phyloP scores from a whole-genome alignment of 2,113 vertebrate genomes.

The Ceyx cyanopectus region DNA sequence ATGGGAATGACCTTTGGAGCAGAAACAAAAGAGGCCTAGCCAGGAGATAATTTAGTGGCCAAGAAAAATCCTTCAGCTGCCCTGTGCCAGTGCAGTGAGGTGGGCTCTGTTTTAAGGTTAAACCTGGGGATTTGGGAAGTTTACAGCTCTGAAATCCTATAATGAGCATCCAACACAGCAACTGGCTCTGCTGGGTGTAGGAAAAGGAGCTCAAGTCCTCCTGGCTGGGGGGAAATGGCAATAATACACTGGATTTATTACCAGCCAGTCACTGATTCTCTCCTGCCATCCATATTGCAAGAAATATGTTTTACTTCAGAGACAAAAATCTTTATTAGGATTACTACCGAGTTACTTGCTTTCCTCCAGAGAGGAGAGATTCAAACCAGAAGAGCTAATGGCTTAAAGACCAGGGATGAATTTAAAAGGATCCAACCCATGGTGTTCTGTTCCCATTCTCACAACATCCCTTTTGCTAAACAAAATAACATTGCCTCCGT shows the following conservation, averaged over 20 bases:
- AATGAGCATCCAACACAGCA: background rate
- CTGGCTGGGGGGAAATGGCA: background rate
- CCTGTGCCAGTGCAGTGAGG: background rate
- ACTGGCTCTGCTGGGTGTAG: background rate
- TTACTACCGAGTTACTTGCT: background rate
- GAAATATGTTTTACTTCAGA: background rate
- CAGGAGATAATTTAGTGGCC: background rate
- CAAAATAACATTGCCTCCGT: background rate
- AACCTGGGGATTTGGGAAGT: background rate
- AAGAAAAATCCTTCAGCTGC: background rate
- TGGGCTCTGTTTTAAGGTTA: background rate
- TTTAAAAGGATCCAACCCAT: background rate
- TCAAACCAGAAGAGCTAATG: conserved; percentile 17
- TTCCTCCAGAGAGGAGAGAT: conserved; percentile 6
- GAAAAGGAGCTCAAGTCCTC: background rate
- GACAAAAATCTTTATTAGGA: background rate
- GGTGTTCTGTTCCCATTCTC: background rate
- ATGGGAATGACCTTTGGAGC: background rate
- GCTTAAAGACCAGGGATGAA: background rate
- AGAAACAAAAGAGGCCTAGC: background rate
- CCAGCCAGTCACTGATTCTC: background rate
- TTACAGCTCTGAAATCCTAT: background rate
- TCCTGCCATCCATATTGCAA: background rate
- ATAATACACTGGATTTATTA: background rate
- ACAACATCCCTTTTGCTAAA: background rate